Percentiles rank a stretch among this genome's conserved stretches.
Conservation (phyloP, 2,113 vertebrate species). For the Climacteris rufus region DNA sequence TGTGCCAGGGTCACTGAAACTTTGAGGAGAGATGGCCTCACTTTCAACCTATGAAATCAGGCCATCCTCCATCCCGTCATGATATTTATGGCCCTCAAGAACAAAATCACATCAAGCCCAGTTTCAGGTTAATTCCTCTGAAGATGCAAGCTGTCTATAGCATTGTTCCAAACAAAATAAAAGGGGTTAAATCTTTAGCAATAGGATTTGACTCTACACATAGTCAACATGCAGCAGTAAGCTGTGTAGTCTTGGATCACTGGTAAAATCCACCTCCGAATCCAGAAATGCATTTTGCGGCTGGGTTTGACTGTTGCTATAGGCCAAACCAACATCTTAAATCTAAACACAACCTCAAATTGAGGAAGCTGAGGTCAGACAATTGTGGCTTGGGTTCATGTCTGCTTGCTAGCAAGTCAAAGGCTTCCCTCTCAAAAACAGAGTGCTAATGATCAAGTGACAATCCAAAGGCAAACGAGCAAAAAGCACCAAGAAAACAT, state of each 20-base stretch:
- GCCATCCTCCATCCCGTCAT: accelerated
- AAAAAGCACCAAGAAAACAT: constrained; percentile 44
- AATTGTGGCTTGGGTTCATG: not conserved
- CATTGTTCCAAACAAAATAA: not conserved
- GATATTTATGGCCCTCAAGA: not conserved
- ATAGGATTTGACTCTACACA: accelerated
- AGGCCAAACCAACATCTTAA: constrained; percentile 15
- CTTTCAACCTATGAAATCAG: not conserved
- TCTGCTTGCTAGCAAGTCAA: constrained; percentile 20
- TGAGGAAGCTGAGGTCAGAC: constrained; percentile 32
- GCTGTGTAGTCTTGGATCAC: not conserved
- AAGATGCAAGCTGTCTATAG: not conserved
- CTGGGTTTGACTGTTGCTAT: not conserved
- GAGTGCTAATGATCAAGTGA: not conserved
- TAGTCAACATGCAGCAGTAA: not conserved
- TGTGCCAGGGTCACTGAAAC: not conserved
- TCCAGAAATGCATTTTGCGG: constrained; percentile 3
- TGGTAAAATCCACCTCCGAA: not conserved
- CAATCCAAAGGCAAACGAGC: constrained; percentile 1
- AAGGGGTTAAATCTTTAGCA: not conserved
- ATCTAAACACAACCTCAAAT: constrained; percentile 10
- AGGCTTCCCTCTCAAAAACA: not conserved
- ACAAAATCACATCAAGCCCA: not conserved
- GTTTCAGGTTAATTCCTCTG: not conserved
- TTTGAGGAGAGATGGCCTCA: not conserved